Conservation (phyloP, 2,113 vertebrate genomes). For the Channa maculata region DNA sequence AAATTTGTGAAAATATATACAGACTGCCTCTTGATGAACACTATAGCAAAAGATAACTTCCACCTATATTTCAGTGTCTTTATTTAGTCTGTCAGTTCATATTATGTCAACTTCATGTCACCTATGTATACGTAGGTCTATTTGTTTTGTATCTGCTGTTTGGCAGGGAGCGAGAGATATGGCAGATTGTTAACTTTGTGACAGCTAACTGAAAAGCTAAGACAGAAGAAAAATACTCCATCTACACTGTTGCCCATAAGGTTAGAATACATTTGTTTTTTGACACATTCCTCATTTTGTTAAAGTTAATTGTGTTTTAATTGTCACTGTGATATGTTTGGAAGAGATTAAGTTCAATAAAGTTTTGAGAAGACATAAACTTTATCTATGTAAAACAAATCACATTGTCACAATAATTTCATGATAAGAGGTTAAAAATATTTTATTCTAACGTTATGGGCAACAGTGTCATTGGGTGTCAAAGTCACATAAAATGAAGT, state of each 20-base stretch:
- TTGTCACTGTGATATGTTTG: too few relatives aligned
- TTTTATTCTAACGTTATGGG: too few relatives aligned
- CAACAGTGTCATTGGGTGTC: neutral
- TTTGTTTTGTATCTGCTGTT: constrained; percentile 16
- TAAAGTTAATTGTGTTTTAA: too few relatives aligned
- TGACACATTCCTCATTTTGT: too few relatives aligned
- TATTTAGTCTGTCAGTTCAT: constrained; percentile 25
- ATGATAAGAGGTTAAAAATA: too few relatives aligned
- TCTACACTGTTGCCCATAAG: neutral
- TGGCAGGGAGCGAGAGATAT: neutral
- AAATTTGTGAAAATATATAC: too few relatives aligned
- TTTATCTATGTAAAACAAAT: too few relatives aligned
- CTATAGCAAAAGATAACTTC: accelerated
- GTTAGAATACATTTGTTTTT: too few relatives aligned
- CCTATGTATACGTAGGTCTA: neutral
- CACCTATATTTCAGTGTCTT: neutral
- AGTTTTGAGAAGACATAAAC: too few relatives aligned
- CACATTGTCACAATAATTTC: too few relatives aligned
- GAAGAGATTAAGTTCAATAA: too few relatives aligned
- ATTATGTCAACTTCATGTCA: constrained; percentile 5
- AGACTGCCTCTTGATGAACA: constrained; percentile 10
- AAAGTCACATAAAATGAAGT: neutral
- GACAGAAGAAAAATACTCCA: neutral
- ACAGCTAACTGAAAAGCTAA: neutral
- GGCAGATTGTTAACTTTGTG: neutral